Evolutionary conservation across 1,140 invertebrate genomes (phyloP).

Genomic region (Drosophila miranda): DNA sequence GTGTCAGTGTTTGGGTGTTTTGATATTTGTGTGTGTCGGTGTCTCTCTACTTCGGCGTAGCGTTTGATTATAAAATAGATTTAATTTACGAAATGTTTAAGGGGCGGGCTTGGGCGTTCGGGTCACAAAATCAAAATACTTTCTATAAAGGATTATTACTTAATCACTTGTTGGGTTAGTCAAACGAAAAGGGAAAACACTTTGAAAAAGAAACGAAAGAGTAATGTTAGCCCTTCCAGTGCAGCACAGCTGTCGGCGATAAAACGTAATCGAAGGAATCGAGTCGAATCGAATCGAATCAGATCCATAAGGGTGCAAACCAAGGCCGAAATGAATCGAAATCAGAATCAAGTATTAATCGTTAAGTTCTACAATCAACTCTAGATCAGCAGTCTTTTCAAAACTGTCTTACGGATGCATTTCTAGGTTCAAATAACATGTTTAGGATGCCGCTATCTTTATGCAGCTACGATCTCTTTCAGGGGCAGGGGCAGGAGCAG

Average conservation of each 20-base stretch:
- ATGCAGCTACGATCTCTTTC: background rate
- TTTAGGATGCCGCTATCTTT: conserved; percentile 39
- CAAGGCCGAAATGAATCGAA: conserved; percentile 17
- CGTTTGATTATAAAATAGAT: conserved; percentile 30
- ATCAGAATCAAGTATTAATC: conserved; percentile 33
- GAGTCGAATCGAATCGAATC: too few species aligned
- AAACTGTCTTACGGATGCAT: conserved; percentile 43
- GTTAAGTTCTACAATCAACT: conserved; percentile 40
- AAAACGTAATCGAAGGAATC: conserved; percentile 18
- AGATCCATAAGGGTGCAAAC: too few species aligned
- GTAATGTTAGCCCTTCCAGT: too few species aligned
- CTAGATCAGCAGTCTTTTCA: conserved; percentile 22
- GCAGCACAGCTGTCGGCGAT: conserved; percentile 8
- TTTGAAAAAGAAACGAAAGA: too few species aligned
- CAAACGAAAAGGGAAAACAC: too few species aligned
- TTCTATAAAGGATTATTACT: conserved; percentile 17
- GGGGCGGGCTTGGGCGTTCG: conserved; percentile 14
- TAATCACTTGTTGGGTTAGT: too few species aligned
- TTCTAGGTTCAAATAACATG: conserved; percentile 44
- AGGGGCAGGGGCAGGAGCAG: conserved; percentile 4
- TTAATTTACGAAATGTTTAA: conserved; percentile 27
- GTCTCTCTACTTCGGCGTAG: conserved; percentile 46
- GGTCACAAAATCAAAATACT: conserved; percentile 7
- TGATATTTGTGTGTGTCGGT: conserved; percentile 31
- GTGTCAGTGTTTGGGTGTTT: conserved; percentile 2